A percentile compares a stretch with the other conserved stretches of the same genome.
These are phyloP conservation scores for Colius striatus DNA, from an alignment of 2,113 vertebrate species.

Conservation along the genomic window DNA sequence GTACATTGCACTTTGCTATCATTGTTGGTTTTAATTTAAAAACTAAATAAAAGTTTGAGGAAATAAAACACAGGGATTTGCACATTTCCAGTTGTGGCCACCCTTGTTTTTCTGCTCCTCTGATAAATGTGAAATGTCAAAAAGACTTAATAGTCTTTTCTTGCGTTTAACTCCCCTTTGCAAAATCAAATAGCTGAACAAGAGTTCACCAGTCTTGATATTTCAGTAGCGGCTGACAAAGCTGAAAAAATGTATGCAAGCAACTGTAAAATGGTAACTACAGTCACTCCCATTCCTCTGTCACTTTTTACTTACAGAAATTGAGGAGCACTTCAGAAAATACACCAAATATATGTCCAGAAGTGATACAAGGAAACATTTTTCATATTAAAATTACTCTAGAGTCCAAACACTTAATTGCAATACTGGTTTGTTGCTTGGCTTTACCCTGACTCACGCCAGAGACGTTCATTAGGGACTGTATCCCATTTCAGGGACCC, in stretches of 20 bases:
- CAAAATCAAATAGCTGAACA: background rate
- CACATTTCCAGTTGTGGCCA: background rate
- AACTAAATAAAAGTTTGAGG: conserved; percentile 50
- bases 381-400: background rate
- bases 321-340: background rate
- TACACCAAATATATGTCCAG: background rate
- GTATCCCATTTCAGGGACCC: too few species aligned
- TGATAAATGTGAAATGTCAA: background rate
- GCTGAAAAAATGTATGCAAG: background rate
- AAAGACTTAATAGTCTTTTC: background rate
- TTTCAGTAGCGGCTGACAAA: background rate
- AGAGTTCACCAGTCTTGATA: background rate
- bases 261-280: background rate
- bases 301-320: background rate
- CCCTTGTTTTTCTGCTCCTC: background rate
- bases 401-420: background rate
- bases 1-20: background rate
- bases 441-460: background rate
- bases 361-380: background rate
- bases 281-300: background rate
- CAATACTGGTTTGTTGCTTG: background rate
- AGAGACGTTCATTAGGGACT: too few species aligned
- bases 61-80: background rate
- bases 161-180: background rate
- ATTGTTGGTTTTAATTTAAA: conserved; percentile 63